Evolutionary conservation across 35 echinoderm and acorn worm genomes (phyloP).

Genomic region (Anneissia japonica): DNA sequence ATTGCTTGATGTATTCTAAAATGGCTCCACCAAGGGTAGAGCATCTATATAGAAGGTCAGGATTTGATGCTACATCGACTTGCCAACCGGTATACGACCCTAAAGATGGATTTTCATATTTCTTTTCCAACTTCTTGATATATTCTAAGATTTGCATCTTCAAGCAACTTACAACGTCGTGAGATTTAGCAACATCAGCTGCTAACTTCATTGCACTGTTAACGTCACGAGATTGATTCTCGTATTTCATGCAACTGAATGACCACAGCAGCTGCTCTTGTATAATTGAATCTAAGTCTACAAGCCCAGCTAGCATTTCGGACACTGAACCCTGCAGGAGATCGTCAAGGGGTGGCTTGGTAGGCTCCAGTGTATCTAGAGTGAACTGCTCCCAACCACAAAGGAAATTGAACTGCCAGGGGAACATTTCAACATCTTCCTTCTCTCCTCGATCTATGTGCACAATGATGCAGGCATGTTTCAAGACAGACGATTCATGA

Average conservation of each 20-base stretch:
- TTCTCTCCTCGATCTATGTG: slow-evolving; percentile 21
- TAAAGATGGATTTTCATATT: background rate
- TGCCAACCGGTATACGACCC: slow-evolving; percentile 8
- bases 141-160: slow-evolving; percentile 7
- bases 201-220: slow-evolving; percentile 3
- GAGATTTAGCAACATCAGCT: background rate
- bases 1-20: slow-evolving; percentile 12
- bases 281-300: slow-evolving; percentile 14
- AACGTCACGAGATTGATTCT: slow-evolving; percentile 10
- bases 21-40: slow-evolving; percentile 9
- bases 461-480: slow-evolving; percentile 25
- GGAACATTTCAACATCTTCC: slow-evolving; percentile 5
- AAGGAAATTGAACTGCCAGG: slow-evolving; percentile 44
- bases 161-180: background rate
- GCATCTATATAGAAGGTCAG: slow-evolving; percentile 16
- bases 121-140: background rate
- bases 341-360: slow-evolving; percentile 10
- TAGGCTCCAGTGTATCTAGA: slow-evolving; percentile 24
- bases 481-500: background rate
- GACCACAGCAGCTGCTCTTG: slow-evolving; percentile 25
- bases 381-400: slow-evolving; percentile 43
- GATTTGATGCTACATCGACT: slow-evolving; percentile 17
- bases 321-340: slow-evolving; percentile 10
- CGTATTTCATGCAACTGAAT: slow-evolving; percentile 24
- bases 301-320: background rate